Conservation (phyloP, 2,797 vertebrate species). For the Chiroxiphia lanceolata region DNA sequence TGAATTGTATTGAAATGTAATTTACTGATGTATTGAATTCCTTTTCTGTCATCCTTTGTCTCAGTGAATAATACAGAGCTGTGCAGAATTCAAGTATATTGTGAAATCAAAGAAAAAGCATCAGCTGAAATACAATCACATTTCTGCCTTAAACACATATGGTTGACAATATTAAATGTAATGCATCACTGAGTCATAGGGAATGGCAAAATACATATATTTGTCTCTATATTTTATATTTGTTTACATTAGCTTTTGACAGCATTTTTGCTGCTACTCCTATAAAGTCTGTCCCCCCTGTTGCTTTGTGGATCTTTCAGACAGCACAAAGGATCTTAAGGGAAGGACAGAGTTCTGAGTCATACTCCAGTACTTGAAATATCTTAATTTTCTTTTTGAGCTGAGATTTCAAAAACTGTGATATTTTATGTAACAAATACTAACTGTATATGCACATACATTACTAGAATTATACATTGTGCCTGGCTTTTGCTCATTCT, state of each 20-base stretch:
- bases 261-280: neutral
- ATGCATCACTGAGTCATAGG: neutral
- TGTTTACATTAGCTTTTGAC: constrained; percentile 42
- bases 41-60: neutral
- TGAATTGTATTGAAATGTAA: neutral
- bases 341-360: neutral
- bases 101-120: constrained; percentile 29
- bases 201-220: constrained; percentile 1
- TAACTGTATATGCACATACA: neutral
- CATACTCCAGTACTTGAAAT: neutral
- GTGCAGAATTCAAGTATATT: neutral
- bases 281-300: neutral
- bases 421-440: neutral
- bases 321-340: neutral
- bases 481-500: neutral
- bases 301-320: constrained; percentile 13
- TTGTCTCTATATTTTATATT: neutral
- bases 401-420: neutral
- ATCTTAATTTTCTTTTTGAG: neutral
- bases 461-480: neutral
- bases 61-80: neutral
- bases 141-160: constrained; percentile 34
- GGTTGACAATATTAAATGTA: neutral
- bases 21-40: neutral
- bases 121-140: neutral